Evolutionary conservation across 2,113 vertebrate species (phyloP).

Genomic region (Porphyrio hochstetteri): DNA sequence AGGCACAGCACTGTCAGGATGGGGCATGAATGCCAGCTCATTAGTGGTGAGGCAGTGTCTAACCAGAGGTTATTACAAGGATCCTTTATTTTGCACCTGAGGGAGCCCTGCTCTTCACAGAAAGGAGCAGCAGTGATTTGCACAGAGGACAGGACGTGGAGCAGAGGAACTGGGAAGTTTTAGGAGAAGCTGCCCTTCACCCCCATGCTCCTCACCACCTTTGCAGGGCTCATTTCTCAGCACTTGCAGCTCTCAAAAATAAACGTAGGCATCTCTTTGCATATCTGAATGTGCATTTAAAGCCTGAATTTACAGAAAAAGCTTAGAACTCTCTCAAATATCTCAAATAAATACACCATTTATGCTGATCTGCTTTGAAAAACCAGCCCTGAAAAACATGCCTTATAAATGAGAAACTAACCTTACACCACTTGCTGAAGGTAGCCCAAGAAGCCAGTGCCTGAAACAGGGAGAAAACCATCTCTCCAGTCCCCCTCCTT

Average conservation of each 20-base stretch:
- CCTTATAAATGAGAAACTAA: not conserved
- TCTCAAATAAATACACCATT: too few relatives aligned
- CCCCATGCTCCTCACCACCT: not conserved
- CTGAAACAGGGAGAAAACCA: not conserved
- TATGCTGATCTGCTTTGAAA: not conserved
- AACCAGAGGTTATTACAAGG: not conserved
- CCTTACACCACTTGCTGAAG: not conserved
- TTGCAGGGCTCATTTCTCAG: not conserved
- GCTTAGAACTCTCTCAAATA: not conserved
- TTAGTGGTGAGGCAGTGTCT: not conserved
- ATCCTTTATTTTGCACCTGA: not conserved
- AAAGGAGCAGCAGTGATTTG: not conserved
- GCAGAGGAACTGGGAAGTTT: not conserved
- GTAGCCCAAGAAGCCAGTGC: not conserved
- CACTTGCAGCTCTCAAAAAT: not conserved
- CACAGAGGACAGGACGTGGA: not conserved
- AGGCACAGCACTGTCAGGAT: not conserved
- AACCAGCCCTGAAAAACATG: not conserved
- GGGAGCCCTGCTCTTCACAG: not conserved
- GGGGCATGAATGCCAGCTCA: not conserved
- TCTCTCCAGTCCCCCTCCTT: not conserved
- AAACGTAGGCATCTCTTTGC: not conserved
- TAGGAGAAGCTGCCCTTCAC: not conserved
- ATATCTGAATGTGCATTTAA: not conserved
- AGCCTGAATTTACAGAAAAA: not conserved